Base-by-base conservation (phyloP, 2,888 invertebrate species). In the Notodonta dromedarius region DNA sequence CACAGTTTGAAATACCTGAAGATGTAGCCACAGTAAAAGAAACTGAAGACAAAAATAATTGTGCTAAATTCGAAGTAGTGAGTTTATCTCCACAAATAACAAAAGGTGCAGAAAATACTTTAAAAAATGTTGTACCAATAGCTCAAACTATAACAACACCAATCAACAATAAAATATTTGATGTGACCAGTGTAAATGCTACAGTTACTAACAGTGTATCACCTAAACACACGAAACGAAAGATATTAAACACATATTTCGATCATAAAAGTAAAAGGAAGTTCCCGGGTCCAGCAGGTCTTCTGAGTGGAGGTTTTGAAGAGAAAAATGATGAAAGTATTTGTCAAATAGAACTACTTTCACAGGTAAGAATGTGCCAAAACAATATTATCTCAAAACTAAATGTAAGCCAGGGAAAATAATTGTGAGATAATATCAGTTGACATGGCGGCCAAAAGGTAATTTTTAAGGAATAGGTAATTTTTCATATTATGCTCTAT, bases 271-370 rank as follows among this genome's bases (percentile, higher is more conserved):
- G 76, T 56, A 92, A 93, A 74, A 84, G 93, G 69, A 93, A 93
- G 66, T 93, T 93, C 65, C 93, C 93, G 14, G 93, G 93, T 0
- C 93, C 93, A 24, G 93, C 93, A 54, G 93, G 93, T 0, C 71
- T 93, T 14, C 76, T 93, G n/a, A 84, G 83, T 60, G 86, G 88
- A 35, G 82, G 73, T 14, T 76, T 91, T 61, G 81, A 86, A 69
- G 85, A 87, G 61, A 82, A 81, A 54, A 84, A 82, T 57, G 87
- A 91, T 82, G 87, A 91, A 64, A 81, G 71, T 66, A 79, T 89
- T 67, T 83, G 86, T 64, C 86, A 89, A 55, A 84, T 93, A 65
- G 92, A 93, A 73, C 69, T 93, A 54, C 78, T 92, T 14, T 92
- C 93, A 61, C 93, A 93, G 89, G 93, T 93, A 82, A 60, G 5